Evolutionary conservation across 2,888 invertebrate genomes (phyloP).

Genomic region (Tethea ocularis): DNA sequence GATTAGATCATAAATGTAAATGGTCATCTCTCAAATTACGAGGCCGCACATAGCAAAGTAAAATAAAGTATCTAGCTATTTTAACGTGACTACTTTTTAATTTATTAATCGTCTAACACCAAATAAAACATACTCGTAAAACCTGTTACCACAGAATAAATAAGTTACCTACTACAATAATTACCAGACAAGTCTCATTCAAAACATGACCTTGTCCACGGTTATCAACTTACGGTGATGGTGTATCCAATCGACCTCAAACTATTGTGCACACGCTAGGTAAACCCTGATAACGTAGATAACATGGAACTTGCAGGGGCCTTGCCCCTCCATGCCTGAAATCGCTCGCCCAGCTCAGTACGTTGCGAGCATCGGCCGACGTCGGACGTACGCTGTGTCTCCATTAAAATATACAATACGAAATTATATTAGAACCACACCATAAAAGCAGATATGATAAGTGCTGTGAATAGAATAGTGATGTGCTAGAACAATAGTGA

Average conservation of each 20-base stretch:
- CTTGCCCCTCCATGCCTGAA: conserved; percentile 23
- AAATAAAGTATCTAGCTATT: too few species aligned
- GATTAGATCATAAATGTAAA: too few species aligned
- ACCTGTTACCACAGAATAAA: too few species aligned
- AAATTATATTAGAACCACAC: conserved; percentile 1
- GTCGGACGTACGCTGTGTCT: conserved; percentile 25
- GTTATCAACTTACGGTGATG: conserved; percentile 43
- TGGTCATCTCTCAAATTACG: too few species aligned
- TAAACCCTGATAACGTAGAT: conserved; percentile 57
- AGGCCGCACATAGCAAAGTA: too few species aligned
- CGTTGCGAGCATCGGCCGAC: conserved; percentile 28
- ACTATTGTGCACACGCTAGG: conserved; percentile 41
- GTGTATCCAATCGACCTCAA: conserved; percentile 45
- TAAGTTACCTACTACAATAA: not conserved
- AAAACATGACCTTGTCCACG: conserved; percentile 37
- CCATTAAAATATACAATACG: conserved; percentile 12
- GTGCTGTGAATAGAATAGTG: conserved; percentile 40
- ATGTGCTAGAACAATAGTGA: conserved; percentile 50
- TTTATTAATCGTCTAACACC: not conserved
- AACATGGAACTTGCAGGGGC: conserved; percentile 31
- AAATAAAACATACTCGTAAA: not conserved
- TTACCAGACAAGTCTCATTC: conserved; percentile 22
- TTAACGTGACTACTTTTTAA: too few species aligned
- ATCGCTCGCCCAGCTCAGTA: conserved; percentile 30
- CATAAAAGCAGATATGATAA: conserved; percentile 36